Evolutionary conservation across 2,888 invertebrate species (phyloP).

Genomic region (Metallyticus violacea): DNA sequence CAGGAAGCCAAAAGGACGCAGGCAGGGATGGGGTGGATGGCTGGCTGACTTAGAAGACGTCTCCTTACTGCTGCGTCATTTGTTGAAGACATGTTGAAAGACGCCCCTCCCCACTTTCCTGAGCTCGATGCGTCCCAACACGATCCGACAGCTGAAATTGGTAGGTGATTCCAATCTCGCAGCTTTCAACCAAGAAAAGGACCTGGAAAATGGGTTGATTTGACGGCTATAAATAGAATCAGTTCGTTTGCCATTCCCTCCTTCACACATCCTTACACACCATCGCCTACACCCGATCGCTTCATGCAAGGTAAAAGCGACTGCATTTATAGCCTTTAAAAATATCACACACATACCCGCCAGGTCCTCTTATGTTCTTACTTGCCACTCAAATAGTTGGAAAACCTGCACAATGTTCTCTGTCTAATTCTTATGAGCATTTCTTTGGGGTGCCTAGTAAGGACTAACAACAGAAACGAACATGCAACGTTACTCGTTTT

Average conservation of each 20-base stretch:
- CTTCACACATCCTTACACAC: background rate
- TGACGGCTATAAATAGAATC: constrained; percentile 35
- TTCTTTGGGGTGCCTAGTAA: no score
- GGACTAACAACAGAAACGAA: no score
- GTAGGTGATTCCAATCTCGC: constrained; percentile 35
- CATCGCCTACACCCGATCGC: background rate
- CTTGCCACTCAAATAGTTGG: background rate
- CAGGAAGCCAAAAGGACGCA: constrained; percentile 20
- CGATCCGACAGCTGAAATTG: constrained; percentile 32
- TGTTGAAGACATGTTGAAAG: constrained; percentile 27
- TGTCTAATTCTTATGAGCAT: no score
- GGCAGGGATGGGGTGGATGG: constrained; percentile 22
- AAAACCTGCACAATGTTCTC: no score
- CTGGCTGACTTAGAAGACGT: constrained; percentile 8
- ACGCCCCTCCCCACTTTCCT: background rate
- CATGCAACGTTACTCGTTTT: no score
- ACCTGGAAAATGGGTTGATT: constrained; percentile 34
- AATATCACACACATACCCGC: no score
- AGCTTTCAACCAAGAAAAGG: constrained; percentile 31
- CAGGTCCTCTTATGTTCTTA: no score
- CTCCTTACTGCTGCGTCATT: constrained; percentile 22
- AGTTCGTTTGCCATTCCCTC: constrained; percentile 1
- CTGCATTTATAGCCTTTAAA: no score
- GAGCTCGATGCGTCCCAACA: background rate
- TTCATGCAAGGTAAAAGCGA: background rate